A percentile compares a stretch with the other conserved stretches of the same genome.
phyloP scores from a whole-genome alignment of 2,113 vertebrate genomes.

The Rhinolophus ferrumequinum region DNA sequence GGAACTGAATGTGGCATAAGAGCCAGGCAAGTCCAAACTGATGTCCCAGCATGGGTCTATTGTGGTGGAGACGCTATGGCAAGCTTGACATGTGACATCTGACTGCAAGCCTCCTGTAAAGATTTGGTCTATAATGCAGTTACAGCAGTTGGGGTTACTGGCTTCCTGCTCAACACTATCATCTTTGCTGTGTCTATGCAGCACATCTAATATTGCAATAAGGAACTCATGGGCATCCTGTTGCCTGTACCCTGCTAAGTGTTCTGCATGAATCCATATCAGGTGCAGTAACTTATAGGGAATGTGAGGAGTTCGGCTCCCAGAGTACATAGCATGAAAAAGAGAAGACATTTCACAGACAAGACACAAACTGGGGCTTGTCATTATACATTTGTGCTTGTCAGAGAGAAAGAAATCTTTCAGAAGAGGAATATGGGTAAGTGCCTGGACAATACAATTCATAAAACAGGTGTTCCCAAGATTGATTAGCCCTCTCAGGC shows the following conservation, averaged over 20 bases:
- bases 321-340: slow-evolving; percentile 89
- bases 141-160: slow-evolving; percentile 55
- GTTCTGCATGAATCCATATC: slow-evolving; percentile 71
- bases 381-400: slow-evolving; percentile 98
- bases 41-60: slow-evolving; percentile 74
- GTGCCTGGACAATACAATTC: slow-evolving; percentile 98
- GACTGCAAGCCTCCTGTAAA: slow-evolving; percentile 72
- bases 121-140: slow-evolving; percentile 68
- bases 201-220: slow-evolving; percentile 64
- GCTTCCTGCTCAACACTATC: slow-evolving; percentile 45
- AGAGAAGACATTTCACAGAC: slow-evolving; percentile 98
- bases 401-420: slow-evolving; percentile 97
- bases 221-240: slow-evolving; percentile 70
- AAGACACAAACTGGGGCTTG: slow-evolving; percentile 96
- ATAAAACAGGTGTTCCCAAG: slow-evolving; percentile 98
- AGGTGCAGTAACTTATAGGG: slow-evolving; percentile 68
- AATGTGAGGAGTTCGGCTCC: slow-evolving; percentile 55
- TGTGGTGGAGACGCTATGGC: slow-evolving; percentile 65
- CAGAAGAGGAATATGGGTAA: slow-evolving; percentile 96
- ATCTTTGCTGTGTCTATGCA: slow-evolving; percentile 63
- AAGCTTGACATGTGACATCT: slow-evolving; percentile 67
- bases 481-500: slow-evolving; percentile 97
- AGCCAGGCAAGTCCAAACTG: slow-evolving; percentile 66
- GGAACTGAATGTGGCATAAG: slow-evolving; percentile 39
- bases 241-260: slow-evolving; percentile 69